Conservation (phyloP, 2,888 invertebrate genomes). For the Tanytarsus gracilentus region DNA sequence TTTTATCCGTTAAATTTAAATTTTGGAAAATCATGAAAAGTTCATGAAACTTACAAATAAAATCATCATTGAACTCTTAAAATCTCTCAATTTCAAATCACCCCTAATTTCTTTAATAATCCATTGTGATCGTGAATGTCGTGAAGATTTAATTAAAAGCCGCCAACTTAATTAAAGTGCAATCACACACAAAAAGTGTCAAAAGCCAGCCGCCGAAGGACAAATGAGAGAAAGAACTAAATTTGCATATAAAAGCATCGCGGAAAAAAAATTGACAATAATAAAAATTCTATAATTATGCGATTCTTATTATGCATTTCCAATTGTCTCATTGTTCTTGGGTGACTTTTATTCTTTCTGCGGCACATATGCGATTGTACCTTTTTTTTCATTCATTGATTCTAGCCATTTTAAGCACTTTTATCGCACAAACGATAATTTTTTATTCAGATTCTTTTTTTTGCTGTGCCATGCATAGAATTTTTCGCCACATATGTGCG, state of each 20-base stretch:
- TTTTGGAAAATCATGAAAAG: too few species aligned
- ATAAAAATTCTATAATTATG: slow-evolving; percentile 24
- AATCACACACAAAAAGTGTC: too few species aligned
- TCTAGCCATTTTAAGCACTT: not conserved
- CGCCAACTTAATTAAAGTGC: too few species aligned
- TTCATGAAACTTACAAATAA: too few species aligned
- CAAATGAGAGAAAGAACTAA: slow-evolving; percentile 1
- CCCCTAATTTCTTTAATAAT: too few species aligned
- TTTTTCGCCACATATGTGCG: not conserved
- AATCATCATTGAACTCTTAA: too few species aligned
- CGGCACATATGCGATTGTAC: not conserved
- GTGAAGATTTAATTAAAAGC: too few species aligned
- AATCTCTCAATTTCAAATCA: too few species aligned
- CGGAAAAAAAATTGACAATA: slow-evolving; percentile 3
- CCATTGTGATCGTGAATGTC: too few species aligned
- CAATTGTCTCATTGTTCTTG: slow-evolving; percentile 24
- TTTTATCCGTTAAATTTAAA: too few species aligned
- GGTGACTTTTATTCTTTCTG: slow-evolving; percentile 5
- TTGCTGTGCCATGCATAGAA: not conserved
- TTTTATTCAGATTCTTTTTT: slow-evolving; percentile 13
- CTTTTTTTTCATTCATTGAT: too few species aligned
- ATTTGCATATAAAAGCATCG: slow-evolving; percentile 24
- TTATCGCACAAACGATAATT: slow-evolving; percentile 17
- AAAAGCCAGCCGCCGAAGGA: not conserved
- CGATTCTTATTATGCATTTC: slow-evolving; percentile 16